Conservation (phyloP, 2,797 vertebrate genomes). For the Malacoctenus gilli region DNA sequence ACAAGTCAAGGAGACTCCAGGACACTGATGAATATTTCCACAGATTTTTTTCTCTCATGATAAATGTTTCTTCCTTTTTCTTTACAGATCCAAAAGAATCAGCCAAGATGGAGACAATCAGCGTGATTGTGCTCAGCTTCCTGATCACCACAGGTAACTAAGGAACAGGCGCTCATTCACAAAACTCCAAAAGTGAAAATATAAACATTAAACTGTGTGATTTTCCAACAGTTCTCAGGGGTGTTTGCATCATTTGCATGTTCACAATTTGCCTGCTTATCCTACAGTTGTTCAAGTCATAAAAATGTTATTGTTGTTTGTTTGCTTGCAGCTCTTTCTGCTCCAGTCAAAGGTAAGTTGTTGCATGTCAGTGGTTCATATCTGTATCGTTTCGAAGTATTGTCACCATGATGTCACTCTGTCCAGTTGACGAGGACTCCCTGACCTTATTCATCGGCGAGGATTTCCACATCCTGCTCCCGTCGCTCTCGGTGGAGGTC, state of each 20-base stretch:
- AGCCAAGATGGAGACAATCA: conserved; percentile 65
- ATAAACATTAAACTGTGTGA: not conserved
- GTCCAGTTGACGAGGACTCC: conserved; percentile 46
- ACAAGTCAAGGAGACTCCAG: too few species aligned
- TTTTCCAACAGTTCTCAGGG: not conserved
- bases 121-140: conserved; percentile 59
- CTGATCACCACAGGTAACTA: conserved; percentile 76
- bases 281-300: too few species aligned
- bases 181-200: too few species aligned
- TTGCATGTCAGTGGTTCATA: conserved; percentile 2
- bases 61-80: conserved; percentile 8
- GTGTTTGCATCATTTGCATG: too few species aligned
- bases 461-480: conserved; percentile 77
- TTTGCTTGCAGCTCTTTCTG: conserved; percentile 63
- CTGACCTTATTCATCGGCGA: conserved; percentile 70
- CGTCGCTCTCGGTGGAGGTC: conserved; percentile 50
- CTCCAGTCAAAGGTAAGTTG: conserved; percentile 71
- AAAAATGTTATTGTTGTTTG: conserved; percentile 12
- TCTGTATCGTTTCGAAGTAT: conserved; percentile 7
- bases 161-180: too few species aligned
- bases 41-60: too few species aligned
- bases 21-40: too few species aligned
- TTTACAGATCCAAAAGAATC: conserved; percentile 55
- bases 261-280: not conserved
- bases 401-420: conserved; percentile 6